Conservation (phyloP, 2,888 invertebrate species). For the Caenorhabditis afra region DNA sequence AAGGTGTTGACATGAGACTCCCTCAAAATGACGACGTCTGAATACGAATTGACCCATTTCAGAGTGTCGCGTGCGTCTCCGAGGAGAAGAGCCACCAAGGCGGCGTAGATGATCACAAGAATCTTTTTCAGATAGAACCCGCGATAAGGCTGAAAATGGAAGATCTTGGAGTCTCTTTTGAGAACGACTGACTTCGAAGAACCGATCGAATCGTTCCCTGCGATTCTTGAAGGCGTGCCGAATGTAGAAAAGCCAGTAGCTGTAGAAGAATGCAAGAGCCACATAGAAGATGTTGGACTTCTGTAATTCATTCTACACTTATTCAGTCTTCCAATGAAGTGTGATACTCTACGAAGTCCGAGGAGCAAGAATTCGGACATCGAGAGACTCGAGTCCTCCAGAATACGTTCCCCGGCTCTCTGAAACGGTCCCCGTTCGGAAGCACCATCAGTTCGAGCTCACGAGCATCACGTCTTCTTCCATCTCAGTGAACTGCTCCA, state of each 20-base stretch:
- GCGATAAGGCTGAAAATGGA: conserved; percentile 18
- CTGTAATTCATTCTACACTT: too few species aligned
- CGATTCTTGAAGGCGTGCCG: too few species aligned
- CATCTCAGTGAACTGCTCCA: conserved; percentile 22
- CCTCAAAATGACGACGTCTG: too few species aligned
- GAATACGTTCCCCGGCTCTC: conserved; percentile 17
- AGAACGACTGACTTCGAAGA: too few species aligned
- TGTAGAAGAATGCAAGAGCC: too few species aligned
- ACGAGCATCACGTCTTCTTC: conserved; percentile 6
- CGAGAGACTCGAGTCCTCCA: not conserved
- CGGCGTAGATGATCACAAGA: not conserved
- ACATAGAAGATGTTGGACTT: too few species aligned
- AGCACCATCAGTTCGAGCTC: too few species aligned
- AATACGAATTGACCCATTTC: not conserved
- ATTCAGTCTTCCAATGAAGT: too few species aligned
- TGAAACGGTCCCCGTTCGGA: too few species aligned
- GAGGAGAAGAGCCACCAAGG: not conserved
- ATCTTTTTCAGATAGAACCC: conserved; percentile 10
- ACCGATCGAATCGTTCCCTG: too few species aligned
- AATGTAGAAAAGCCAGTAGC: too few species aligned
- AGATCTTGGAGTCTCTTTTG: not conserved
- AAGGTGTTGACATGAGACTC: too few species aligned
- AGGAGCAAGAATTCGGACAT: not conserved
- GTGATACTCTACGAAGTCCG: conserved; percentile 12
- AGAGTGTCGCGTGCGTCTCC: not conserved